phyloP scores from a whole-genome alignment of 2,113 vertebrate genomes.

The Lophotis ruficrista region DNA sequence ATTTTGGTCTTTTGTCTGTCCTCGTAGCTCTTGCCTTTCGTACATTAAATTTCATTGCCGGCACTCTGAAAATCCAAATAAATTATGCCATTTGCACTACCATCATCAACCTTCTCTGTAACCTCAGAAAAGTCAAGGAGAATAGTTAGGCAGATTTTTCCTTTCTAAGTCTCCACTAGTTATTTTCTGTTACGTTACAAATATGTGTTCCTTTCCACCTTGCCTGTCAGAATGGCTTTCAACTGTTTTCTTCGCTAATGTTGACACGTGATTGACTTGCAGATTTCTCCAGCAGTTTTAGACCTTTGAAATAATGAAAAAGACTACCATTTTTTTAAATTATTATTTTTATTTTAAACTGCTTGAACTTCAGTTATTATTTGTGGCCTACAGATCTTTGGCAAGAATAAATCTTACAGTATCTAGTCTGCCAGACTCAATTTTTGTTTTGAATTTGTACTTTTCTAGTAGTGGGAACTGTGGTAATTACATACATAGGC shows the following conservation, averaged over 20 bases:
- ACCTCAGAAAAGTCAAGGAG: constrained; percentile 40
- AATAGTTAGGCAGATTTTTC: neutral
- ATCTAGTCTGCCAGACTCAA: constrained; percentile 17
- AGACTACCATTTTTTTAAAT: neutral
- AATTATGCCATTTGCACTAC: constrained; percentile 13
- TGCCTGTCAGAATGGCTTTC: constrained; percentile 31
- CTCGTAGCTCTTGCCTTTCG: neutral
- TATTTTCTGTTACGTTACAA: constrained; percentile 42
- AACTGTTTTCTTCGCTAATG: constrained; percentile 31
- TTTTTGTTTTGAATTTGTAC: constrained; percentile 51
- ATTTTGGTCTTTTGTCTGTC: neutral
- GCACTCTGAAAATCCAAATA: constrained; percentile 20
- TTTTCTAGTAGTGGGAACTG: constrained; percentile 32
- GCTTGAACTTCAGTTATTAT: constrained; percentile 16
- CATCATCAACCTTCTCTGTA: neutral
- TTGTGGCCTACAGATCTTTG: constrained; percentile 21
- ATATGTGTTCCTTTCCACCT: neutral
- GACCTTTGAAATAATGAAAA: neutral
- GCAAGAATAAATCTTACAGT: neutral
- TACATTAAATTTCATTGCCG: neutral
- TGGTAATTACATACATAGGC: constrained; percentile 15
- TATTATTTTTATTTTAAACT: neutral
- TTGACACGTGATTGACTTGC: constrained; percentile 50
- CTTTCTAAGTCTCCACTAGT: neutral
- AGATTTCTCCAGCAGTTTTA: constrained; percentile 14